Evolutionary conservation across 1,140 invertebrate species (phyloP).

Genomic region (Grapholita molesta): DNA sequence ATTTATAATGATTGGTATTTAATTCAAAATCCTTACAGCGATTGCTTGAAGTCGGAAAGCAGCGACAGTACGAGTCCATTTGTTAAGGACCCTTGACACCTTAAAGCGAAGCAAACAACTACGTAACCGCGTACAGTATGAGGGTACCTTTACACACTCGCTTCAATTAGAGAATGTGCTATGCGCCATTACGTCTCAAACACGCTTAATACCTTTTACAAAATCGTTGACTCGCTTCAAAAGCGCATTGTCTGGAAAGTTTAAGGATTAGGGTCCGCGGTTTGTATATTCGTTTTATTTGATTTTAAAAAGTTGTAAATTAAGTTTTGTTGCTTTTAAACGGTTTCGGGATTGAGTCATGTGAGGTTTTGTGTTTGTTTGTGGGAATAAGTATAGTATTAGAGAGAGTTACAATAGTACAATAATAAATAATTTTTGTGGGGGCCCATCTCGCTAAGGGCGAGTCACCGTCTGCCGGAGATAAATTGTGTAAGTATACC

Average conservation of each 20-base stretch:
- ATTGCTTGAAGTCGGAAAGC: neutral
- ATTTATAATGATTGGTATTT: neutral
- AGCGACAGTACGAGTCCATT: conserved; percentile 26
- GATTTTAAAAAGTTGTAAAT: neutral
- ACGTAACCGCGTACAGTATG: neutral
- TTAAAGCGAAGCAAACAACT: conserved; percentile 22
- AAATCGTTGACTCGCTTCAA: neutral
- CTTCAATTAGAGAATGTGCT: neutral
- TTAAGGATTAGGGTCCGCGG: neutral
- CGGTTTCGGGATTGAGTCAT: neutral
- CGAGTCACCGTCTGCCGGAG: too few species aligned
- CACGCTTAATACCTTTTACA: neutral
- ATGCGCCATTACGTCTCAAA: neutral
- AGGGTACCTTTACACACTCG: neutral
- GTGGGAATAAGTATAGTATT: neutral
- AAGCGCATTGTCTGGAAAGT: conserved; percentile 1
- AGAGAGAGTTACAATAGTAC: too few species aligned
- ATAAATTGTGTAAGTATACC: too few species aligned
- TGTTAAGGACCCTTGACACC: conserved; percentile 31
- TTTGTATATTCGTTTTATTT: neutral
- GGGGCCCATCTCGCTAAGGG: too few species aligned
- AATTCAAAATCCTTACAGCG: conserved; percentile 17
- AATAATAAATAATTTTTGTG: too few species aligned
- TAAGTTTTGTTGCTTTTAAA: neutral
- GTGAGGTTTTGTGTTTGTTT: neutral